phyloP scores from a whole-genome alignment of 2,797 vertebrate species.

The Peromyscus melanophrys region DNA sequence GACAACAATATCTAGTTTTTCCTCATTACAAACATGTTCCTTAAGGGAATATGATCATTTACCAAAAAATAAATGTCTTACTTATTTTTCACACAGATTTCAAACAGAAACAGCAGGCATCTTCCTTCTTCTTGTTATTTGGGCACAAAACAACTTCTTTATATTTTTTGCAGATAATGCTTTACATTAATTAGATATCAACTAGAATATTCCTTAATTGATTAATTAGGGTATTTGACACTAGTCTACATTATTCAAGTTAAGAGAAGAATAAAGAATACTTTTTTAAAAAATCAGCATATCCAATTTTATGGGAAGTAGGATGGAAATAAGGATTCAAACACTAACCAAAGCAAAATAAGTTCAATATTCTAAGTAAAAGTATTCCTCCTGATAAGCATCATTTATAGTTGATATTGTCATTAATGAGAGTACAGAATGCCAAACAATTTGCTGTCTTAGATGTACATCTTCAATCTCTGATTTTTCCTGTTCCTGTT shows the following conservation, averaged over 20 bases:
- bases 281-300: neutral
- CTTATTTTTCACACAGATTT: slow-evolving; percentile 30
- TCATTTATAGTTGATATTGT: neutral
- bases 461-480: neutral
- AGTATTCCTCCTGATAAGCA: neutral
- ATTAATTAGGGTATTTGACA: neutral
- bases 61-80: neutral
- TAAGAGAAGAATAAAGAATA: neutral
- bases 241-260: slow-evolving; percentile 19
- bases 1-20: neutral
- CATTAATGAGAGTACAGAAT: neutral
- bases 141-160: neutral
- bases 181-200: neutral
- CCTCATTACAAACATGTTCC: neutral
- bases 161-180: neutral
- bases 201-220: neutral
- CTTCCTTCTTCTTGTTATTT: slow-evolving; percentile 23
- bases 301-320: neutral
- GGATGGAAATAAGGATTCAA: neutral
- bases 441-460: neutral
- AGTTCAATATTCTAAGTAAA: slow-evolving; percentile 24
- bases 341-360: slow-evolving; percentile 12
- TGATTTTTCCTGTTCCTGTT: slow-evolving; percentile 20
- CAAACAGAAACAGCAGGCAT: neutral
- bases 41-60: slow-evolving; percentile 12